Base-by-base conservation (phyloP, 2,113 vertebrate species). In the Mustela lutreola region DNA sequence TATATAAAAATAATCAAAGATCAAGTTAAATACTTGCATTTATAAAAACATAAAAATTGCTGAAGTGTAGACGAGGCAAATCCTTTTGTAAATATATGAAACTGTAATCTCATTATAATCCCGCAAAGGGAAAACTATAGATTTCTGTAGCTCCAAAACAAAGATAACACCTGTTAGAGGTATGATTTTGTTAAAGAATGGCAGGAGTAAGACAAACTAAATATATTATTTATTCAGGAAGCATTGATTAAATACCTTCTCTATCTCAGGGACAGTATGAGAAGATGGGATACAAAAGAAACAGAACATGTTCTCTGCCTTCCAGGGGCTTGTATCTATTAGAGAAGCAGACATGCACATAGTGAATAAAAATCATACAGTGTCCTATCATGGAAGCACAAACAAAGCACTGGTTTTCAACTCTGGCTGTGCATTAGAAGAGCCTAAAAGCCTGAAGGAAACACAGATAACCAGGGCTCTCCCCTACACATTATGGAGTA, bases 241-340 rank as follows among this genome's bases (percentile, higher is more conserved):
- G 88, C 86, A 94, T 63, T 92, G 96, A 96, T 95, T 97, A 97
- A 98, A 97, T 85, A 94, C 50, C 63, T 97, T 92, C 92, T 96
- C 36, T 88, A 71, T 91, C 90, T 97, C 87, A 94, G 75, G 31
- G 88, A 97, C 28, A 97, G 65, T 87, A 94, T 83, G 73, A 94
- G 84, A 95, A 96, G 87, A 89, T 88, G 75, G 87, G 26, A 90
- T 92, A 97, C 75, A 94, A 97, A 97, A 97, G 70, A 97, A 97
- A 96, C 15, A 97, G 75, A 97, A 92, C 70, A 88, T 93, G 53
- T 81, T 96, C 84, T 96, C 73, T 94, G 92, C 42, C 53, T 95
- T 96, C 91, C 79, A 71, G 93, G 93, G 53, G 5, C 75, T 60
- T 93, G 58, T 78, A 91, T 98, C 94, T 96, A 96, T 96, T 87